phyloP scores from a whole-genome alignment of 2,797 vertebrate species.

The Hydrolagus colliei region DNA sequence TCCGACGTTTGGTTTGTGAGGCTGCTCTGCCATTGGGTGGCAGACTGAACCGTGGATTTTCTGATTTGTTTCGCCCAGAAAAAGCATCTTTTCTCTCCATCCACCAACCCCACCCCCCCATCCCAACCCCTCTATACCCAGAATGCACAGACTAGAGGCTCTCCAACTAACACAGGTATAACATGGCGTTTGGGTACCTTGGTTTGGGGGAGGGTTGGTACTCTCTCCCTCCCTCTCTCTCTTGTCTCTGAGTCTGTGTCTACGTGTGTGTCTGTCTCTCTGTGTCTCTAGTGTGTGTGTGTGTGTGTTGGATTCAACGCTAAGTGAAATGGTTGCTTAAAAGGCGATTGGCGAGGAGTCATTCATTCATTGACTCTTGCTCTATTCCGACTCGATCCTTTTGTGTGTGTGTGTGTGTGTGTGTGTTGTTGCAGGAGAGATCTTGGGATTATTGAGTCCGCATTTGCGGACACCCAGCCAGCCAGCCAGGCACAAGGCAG shows the following conservation, averaged over 20 bases:
- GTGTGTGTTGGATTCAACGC: too few species aligned
- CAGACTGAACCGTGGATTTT: constrained; percentile 40
- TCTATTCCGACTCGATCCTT: too few species aligned
- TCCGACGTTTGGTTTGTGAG: background rate
- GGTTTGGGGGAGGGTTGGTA: constrained; percentile 23
- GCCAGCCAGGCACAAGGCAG: background rate
- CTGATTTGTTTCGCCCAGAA: constrained; percentile 41
- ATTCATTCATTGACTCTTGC: too few species aligned
- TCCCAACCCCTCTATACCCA: constrained; percentile 54
- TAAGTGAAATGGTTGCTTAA: too few species aligned
- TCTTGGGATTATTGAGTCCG: background rate
- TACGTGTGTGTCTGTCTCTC: too few species aligned
- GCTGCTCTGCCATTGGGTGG: constrained; percentile 45
- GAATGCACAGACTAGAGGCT: constrained; percentile 61
- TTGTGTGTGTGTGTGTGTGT: too few species aligned
- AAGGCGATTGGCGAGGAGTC: too few species aligned
- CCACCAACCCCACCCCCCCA: constrained; percentile 19
- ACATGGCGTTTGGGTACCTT: constrained; percentile 48
- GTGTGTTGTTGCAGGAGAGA: too few species aligned
- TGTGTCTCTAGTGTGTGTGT: too few species aligned
- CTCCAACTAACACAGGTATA: constrained; percentile 45
- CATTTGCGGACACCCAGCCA: too few species aligned
- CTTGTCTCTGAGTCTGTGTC: too few species aligned
- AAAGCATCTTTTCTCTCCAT: constrained; percentile 4
- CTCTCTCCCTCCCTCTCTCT: background rate